Base-by-base conservation (phyloP, 2,113 vertebrate species). In the Bufo gargarizans region DNA sequence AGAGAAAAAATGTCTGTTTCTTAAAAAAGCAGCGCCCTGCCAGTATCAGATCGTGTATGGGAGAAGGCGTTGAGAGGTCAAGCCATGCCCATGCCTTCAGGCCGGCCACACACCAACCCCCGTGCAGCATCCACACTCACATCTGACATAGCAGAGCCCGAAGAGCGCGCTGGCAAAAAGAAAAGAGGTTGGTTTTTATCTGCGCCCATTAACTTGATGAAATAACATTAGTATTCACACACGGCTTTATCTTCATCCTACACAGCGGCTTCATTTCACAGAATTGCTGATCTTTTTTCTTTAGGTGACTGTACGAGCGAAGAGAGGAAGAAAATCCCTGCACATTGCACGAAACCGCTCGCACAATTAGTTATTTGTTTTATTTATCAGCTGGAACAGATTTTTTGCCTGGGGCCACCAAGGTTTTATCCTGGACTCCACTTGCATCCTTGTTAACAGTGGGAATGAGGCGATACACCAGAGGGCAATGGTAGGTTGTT, bases 381-480 rank as follows among this genome's bases (percentile, higher is more conserved):
- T 90, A 33, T 90, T 93, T 94, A 91, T 93, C 92, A 88, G 90
- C 88, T 90, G 84, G 93, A 92, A 92, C 89, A 93, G 90, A 92
- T 92, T 93, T 79, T 93, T 86, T 91, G 90, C 77, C 86, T 87
- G 91, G 91, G 89, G 92, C 91, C 90, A 93, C 69, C 89, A 90
- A 56, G 88, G n/a, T 61, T 5, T 53, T 53, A 53, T 53, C 53
- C 53, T 9, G 53, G 53, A 9, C 53, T 53, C 53, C 9, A 33
- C 33, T 33, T 33, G 33, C 33, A 33, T 33, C 33, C 33, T 33
- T 33, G 33, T 33, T 33, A 33, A 33, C 33, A 33, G 33, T 33
- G 33, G 33, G 1, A 33, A 33, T 33, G 33, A 33, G 33, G 33
- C 33, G 33, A 33, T 33, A 33, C 33, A 33, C 33, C 33, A 33